These are phyloP conservation scores for Diplogasteroides magnus DNA, from an alignment of 1,140 invertebrate genomes.

Conservation along the genomic window DNA sequence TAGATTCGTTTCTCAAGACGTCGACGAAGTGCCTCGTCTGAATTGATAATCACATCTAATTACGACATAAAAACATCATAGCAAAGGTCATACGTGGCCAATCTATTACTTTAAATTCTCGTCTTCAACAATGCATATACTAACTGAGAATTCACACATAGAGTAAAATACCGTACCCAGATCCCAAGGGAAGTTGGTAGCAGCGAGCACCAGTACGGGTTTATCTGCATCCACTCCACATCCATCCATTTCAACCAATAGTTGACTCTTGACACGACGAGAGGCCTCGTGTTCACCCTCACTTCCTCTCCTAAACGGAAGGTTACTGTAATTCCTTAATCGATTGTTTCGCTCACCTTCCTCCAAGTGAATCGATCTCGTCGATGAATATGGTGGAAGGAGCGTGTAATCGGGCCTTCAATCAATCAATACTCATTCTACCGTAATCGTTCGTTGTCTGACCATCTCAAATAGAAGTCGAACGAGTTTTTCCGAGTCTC, in stretches of 20 bases:
- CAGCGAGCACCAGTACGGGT: slow-evolving; percentile 94
- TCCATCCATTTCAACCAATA: slow-evolving; percentile 97
- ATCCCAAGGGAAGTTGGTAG: slow-evolving; percentile 99
- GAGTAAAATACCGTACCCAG: slow-evolving; percentile 83
- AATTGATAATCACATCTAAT: no score
- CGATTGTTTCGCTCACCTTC: slow-evolving; percentile 59
- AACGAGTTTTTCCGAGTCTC: slow-evolving; percentile 97
- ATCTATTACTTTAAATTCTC: background rate
- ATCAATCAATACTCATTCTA: background rate
- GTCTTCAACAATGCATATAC: background rate
- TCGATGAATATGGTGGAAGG: slow-evolving; percentile 99
- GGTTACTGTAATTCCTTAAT: background rate
- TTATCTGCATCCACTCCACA: slow-evolving; percentile 58
- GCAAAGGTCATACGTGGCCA: no score
- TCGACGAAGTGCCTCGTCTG: slow-evolving; percentile 73
- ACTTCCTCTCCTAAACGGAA: slow-evolving; percentile 67
- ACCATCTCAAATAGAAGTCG: slow-evolving; percentile 96
- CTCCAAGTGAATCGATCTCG: slow-evolving; percentile 97
- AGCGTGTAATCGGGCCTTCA: slow-evolving; percentile 89
- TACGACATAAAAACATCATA: no score
- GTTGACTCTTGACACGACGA: slow-evolving; percentile 85
- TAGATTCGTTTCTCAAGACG: slow-evolving; percentile 96
- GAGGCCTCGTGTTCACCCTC: slow-evolving; percentile 97
- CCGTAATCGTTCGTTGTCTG: slow-evolving; percentile 39
- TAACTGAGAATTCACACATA: slow-evolving; percentile 58